Evolutionary conservation across 2,113 vertebrate species (phyloP).

Genomic region (Heteronetta atricapilla): DNA sequence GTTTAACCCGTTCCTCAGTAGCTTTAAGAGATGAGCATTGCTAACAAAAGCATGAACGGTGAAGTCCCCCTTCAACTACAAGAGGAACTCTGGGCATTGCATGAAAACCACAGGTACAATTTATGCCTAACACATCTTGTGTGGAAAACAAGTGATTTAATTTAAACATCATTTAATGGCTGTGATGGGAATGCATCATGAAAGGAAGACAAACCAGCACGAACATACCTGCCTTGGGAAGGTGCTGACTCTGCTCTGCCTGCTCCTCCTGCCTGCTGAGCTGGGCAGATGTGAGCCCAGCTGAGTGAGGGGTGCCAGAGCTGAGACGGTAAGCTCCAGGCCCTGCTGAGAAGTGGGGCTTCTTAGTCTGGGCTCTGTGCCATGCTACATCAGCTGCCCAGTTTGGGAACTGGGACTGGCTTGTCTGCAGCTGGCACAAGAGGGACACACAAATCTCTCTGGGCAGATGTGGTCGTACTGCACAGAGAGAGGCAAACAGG

Average conservation of each 20-base stretch:
- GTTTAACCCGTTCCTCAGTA: not conserved
- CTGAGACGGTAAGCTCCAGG: not conserved
- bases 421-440: not conserved
- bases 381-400: rapidly evolving
- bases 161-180: not conserved
- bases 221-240: not conserved
- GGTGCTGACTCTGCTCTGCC: not conserved
- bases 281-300: not conserved
- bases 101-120: not conserved
- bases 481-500: not conserved
- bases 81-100: not conserved
- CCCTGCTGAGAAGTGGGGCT: not conserved
- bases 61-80: not conserved
- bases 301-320: rapidly evolving
- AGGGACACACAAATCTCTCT: not conserved
- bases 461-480: not conserved
- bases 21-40: not conserved
- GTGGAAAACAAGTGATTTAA: not conserved
- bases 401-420: not conserved
- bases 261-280: rapidly evolving
- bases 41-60: not conserved
- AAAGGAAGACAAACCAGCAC: not conserved
- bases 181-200: not conserved
- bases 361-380: not conserved
- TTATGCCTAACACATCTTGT: not conserved